Conservation (phyloP, 2,888 invertebrate species). For the Isotomurus palustris region DNA sequence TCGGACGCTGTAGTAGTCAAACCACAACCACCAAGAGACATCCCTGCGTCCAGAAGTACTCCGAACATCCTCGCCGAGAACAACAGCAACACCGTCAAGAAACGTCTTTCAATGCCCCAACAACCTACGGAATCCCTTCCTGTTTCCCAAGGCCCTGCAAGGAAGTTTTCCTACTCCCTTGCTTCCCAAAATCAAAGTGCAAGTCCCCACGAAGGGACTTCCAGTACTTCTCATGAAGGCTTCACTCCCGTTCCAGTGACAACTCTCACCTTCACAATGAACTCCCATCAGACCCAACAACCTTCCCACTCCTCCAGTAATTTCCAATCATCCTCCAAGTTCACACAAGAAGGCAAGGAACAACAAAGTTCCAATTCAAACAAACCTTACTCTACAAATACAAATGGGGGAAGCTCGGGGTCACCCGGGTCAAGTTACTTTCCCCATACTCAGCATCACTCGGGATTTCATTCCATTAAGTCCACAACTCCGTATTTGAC, state of each 20-base stretch:
- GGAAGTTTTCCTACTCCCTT: slow-evolving; percentile 34
- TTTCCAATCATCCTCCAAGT: background rate
- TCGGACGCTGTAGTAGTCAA: slow-evolving; percentile 25
- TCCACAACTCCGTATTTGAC: too few species aligned
- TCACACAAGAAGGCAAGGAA: too few species aligned
- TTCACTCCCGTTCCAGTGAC: slow-evolving; percentile 40
- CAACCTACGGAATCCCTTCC: background rate
- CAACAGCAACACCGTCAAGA: slow-evolving; percentile 12
- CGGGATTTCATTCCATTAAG: too few species aligned
- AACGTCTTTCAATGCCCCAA: slow-evolving; percentile 33
- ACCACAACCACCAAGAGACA: slow-evolving; percentile 13
- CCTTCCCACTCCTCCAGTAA: slow-evolving; percentile 20
- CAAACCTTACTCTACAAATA: too few species aligned
- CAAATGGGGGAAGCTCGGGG: too few species aligned
- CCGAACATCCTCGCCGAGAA: slow-evolving; percentile 27
- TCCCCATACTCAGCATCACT: too few species aligned
- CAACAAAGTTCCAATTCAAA: too few species aligned
- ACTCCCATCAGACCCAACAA: too few species aligned
- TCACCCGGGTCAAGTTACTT: too few species aligned
- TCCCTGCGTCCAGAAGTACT: slow-evolving; percentile 27
- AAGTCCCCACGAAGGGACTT: slow-evolving; percentile 9
- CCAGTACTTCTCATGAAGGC: too few species aligned
- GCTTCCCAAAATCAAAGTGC: slow-evolving; percentile 12
- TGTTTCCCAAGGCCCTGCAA: slow-evolving; percentile 12
- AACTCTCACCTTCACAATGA: slow-evolving; percentile 40